These are phyloP conservation scores for Aporrectodea caliginosa DNA, from an alignment of 1,140 invertebrate species.

Conservation along the genomic window DNA sequence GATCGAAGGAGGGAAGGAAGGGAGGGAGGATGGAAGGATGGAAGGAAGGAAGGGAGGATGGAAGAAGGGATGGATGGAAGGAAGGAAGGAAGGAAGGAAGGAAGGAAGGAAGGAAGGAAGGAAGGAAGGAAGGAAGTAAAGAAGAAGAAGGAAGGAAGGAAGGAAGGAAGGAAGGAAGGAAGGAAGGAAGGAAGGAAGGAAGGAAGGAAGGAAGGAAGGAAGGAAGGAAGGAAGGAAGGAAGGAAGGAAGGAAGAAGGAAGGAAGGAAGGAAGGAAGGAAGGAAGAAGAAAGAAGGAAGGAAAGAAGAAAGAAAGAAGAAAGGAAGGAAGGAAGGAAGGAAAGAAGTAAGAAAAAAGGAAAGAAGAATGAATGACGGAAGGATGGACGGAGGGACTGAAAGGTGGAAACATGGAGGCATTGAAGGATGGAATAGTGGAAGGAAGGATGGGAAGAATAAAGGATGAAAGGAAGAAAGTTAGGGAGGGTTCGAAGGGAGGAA, in stretches of 20 bases:
- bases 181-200: slow-evolving; percentile 32
- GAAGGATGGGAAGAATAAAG: background rate
- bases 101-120: slow-evolving; percentile 34
- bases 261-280: slow-evolving; percentile 8
- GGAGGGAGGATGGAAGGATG: too few relatives aligned
- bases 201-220: slow-evolving; percentile 16
- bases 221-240: slow-evolving; percentile 20
- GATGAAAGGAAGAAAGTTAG: background rate
- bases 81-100: slow-evolving; percentile 6
- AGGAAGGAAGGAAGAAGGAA: slow-evolving; percentile 20
- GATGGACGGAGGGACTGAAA: slow-evolving; percentile 9
- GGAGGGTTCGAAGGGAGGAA: too few relatives aligned
- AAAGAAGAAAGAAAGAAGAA: slow-evolving; percentile 11
- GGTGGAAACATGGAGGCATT: background rate
- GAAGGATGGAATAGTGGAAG: background rate
- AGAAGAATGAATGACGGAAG: slow-evolving; percentile 22
- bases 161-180: slow-evolving; percentile 31
- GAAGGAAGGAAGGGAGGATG: slow-evolving; percentile 6
- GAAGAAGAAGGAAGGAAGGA: slow-evolving; percentile 30
- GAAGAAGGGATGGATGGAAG: slow-evolving; percentile 5
- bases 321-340: slow-evolving; percentile 20
- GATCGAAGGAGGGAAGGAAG: slow-evolving; percentile 32
- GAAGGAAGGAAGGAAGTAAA: slow-evolving; percentile 31
- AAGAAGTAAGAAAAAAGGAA: slow-evolving; percentile 18
- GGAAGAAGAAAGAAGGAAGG: slow-evolving; percentile 9